Evolutionary conservation across 2,888 invertebrate genomes (phyloP).

Genomic region (Campopleginae sp.): DNA sequence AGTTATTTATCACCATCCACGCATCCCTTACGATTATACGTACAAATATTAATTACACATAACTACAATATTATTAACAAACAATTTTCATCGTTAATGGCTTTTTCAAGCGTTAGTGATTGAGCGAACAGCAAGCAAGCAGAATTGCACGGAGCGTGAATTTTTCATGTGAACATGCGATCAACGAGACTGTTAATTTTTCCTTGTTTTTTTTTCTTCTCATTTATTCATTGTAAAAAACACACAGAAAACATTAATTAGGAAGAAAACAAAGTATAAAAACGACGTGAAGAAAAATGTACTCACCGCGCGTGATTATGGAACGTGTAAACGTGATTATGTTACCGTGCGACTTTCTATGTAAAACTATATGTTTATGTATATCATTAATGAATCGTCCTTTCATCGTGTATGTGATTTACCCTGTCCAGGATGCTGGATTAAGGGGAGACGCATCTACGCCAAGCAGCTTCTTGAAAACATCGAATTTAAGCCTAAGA

Average conservation of each 20-base stretch:
- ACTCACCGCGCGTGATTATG: conserved; percentile 78
- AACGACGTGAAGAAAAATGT: conserved; percentile 76
- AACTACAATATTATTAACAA: conserved; percentile 4
- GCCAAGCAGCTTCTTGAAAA: neutral
- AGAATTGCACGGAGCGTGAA: conserved; percentile 57
- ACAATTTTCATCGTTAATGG: conserved; percentile 20
- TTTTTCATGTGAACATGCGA: conserved; percentile 40
- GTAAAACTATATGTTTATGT: conserved; percentile 47
- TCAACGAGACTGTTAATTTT: neutral
- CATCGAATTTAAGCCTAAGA: too few species aligned
- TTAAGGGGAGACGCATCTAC: neutral
- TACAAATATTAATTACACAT: conserved; percentile 11
- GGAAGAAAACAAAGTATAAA: conserved; percentile 20
- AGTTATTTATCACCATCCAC: conserved; percentile 8
- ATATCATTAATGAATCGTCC: neutral
- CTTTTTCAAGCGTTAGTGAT: conserved; percentile 54
- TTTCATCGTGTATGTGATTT: neutral
- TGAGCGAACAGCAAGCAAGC: conserved; percentile 57
- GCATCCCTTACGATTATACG: neutral
- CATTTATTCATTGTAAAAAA: neutral
- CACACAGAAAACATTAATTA: conserved; percentile 2
- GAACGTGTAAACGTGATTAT: conserved; percentile 78
- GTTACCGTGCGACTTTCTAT: conserved; percentile 76
- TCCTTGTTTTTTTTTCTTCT: neutral
- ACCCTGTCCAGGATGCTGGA: neutral